phyloP scores from a whole-genome alignment of 2,888 invertebrate genomes.

The Steromphala cineraria region DNA sequence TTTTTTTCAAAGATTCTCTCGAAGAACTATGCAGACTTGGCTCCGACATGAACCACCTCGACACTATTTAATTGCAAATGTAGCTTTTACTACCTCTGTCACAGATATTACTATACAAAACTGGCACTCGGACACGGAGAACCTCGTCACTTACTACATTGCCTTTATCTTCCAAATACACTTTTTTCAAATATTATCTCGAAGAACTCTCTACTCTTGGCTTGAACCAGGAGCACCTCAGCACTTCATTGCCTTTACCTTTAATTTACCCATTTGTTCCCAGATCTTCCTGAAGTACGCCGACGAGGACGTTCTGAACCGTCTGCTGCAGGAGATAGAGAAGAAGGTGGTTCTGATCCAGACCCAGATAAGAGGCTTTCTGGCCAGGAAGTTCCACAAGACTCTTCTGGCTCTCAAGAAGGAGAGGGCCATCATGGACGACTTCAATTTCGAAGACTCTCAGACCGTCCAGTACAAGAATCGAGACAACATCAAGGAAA shows the following conservation, averaged over 20 bases:
- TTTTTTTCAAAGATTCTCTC: no score
- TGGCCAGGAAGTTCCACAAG: conserved; percentile 31
- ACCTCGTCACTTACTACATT: no score
- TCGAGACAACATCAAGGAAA: conserved; percentile 28
- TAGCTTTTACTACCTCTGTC: no score
- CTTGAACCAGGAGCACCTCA: no score
- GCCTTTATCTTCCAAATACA: no score
- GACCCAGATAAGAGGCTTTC: conserved; percentile 43
- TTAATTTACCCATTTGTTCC: background rate
- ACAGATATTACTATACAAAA: no score
- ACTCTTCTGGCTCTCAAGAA: conserved; percentile 21
- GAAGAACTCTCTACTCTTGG: no score
- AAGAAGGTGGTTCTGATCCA: conserved; percentile 39
- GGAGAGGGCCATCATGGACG: conserved; percentile 29
- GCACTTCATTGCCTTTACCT: background rate
- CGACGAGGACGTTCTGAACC: conserved; percentile 41
- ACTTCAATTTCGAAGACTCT: conserved; percentile 34
- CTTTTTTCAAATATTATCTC: no score
- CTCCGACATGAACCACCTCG: no score
- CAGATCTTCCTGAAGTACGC: conserved; percentile 38
- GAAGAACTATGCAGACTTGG: no score
- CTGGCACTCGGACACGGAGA: no score
- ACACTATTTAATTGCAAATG: no score
- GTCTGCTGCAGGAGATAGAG: conserved; percentile 33
- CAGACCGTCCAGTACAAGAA: conserved; percentile 25